Percentiles rank a stretch among this genome's conserved stretches.
Evolutionary conservation across 2,113 vertebrate genomes (phyloP).

Genomic region (Gymnarchus niloticus): DNA sequence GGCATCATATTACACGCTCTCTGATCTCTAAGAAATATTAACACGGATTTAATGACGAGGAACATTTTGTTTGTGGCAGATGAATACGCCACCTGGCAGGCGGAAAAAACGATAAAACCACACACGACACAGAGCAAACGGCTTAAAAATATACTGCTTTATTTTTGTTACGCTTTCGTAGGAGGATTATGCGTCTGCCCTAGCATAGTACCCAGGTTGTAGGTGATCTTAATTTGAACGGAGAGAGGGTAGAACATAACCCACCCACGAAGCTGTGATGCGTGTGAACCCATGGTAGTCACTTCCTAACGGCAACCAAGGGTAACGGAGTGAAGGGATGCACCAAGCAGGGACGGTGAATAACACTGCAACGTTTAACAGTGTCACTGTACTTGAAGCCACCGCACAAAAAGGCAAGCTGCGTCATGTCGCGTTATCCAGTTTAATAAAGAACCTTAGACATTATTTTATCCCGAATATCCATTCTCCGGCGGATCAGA

Average conservation of each 20-base stretch:
- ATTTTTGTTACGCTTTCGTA: background rate
- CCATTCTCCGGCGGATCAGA: background rate
- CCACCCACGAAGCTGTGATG: background rate
- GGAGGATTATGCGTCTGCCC: background rate
- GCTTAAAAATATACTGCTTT: background rate
- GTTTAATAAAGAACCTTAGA: background rate
- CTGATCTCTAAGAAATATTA: slow-evolving; percentile 5
- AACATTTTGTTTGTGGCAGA: background rate
- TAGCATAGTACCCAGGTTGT: background rate
- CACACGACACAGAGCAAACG: background rate
- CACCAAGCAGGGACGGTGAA: background rate
- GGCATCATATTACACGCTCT: background rate
- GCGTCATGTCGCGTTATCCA: background rate
- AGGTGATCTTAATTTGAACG: background rate
- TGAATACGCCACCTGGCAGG: background rate
- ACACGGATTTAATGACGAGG: background rate
- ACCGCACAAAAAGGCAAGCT: background rate
- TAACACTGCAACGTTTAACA: background rate
- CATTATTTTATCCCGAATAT: background rate
- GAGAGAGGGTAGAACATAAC: too few species aligned
- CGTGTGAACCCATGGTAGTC: background rate
- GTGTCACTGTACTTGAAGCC: too few species aligned
- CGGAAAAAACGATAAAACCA: background rate
- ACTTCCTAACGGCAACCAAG: background rate
- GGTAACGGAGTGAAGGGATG: too few species aligned